These are phyloP conservation scores for Thymelicus acteon DNA, from an alignment of 2,888 invertebrate genomes.

Conservation along the genomic window DNA sequence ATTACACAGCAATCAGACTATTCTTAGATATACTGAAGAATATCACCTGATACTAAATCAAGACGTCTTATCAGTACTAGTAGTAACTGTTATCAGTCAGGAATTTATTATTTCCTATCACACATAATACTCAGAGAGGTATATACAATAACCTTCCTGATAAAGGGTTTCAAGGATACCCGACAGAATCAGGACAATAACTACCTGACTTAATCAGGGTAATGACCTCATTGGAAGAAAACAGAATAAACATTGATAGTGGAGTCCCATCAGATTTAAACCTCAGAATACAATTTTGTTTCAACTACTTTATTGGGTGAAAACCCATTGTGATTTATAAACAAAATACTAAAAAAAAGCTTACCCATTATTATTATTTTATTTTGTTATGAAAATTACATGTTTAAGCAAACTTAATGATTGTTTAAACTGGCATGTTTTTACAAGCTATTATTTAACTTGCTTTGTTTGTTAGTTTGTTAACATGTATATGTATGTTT, in stretches of 20 bases:
- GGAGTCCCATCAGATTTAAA: no score
- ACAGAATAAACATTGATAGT: not conserved
- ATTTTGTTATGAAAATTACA: no score
- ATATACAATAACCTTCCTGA: constrained; percentile 40
- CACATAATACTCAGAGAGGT: constrained; percentile 40
- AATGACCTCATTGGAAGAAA: constrained; percentile 31
- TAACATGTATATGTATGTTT: no score
- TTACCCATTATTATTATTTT: no score
- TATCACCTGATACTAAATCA: constrained; percentile 7
- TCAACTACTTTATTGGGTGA: no score
- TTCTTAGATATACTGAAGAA: constrained; percentile 15
- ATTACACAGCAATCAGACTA: not conserved
- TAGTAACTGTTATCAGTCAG: constrained; percentile 38
- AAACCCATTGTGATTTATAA: no score
- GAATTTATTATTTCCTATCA: constrained; percentile 45
- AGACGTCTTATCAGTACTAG: constrained; percentile 16
- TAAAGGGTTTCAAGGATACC: constrained; percentile 41
- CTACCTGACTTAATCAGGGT: constrained; percentile 37
- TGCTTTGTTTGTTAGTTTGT: no score
- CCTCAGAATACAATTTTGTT: no score
- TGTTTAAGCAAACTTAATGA: no score
- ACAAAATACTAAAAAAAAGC: no score
- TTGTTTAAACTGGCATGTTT: no score
- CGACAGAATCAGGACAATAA: not conserved
- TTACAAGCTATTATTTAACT: no score